These are phyloP conservation scores for Chloropsis cyanopogon DNA, from an alignment of 2,113 vertebrate species.

Conservation along the genomic window DNA sequence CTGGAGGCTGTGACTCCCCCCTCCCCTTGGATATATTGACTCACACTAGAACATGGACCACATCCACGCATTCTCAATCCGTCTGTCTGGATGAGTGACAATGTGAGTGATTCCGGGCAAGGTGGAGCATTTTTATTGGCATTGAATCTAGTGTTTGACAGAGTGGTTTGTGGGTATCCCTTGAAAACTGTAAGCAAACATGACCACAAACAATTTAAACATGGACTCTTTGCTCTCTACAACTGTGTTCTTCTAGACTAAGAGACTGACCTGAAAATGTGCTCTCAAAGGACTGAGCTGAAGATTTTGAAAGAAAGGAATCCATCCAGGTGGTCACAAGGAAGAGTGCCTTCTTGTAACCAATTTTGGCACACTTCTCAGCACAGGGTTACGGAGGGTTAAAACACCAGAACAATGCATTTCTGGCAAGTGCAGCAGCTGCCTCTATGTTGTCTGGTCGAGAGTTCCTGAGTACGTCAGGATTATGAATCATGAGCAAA, in stretches of 20 bases:
- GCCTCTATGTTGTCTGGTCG: neutral
- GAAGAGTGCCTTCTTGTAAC: neutral
- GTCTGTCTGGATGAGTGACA: neutral
- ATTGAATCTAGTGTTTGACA: neutral
- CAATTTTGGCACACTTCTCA: neutral
- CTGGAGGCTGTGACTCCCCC: neutral
- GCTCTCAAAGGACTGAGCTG: neutral
- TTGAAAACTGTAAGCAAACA: neutral
- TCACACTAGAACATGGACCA: neutral
- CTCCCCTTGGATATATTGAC: neutral
- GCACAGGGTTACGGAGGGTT: neutral
- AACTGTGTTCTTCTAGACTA: neutral
- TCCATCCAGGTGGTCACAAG: neutral
- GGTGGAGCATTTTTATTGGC: neutral
- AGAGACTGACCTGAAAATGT: neutral
- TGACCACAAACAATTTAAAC: neutral
- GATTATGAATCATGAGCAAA: neutral
- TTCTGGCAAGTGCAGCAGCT: neutral
- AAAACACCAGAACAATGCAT: neutral
- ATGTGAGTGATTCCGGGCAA: neutral
- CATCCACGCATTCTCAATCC: neutral
- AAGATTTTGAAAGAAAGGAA: neutral
- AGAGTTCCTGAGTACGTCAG: neutral
- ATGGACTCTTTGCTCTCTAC: neutral
- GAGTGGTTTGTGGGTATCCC: neutral